A percentile compares a stretch with the other conserved stretches of the same genome.
These are phyloP conservation scores for Atherinomorus stipes DNA, from an alignment of 2,113 vertebrate genomes.

Conservation along the genomic window DNA sequence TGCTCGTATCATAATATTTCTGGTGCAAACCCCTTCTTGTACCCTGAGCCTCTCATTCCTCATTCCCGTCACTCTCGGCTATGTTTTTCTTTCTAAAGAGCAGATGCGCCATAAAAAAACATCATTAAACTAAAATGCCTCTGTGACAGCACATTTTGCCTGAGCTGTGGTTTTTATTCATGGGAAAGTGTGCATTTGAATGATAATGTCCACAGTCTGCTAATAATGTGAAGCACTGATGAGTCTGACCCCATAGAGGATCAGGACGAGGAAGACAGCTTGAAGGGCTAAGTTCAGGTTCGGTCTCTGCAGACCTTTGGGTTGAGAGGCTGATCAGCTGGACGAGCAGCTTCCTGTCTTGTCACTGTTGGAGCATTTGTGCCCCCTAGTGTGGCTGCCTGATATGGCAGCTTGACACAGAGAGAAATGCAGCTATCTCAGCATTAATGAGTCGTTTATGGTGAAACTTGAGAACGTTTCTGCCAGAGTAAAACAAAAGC, in stretches of 20 bases:
- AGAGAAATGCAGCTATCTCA: neutral
- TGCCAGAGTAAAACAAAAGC: neutral
- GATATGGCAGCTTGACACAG: conserved; percentile 20
- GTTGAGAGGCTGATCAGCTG: conserved; percentile 28
- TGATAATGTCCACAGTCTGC: conserved; percentile 28
- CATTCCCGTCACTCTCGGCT: conserved; percentile 58
- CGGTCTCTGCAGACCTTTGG: conserved; percentile 28
- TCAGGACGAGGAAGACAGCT: conserved; percentile 5
- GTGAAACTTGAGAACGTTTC: neutral
- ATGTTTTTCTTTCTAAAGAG: conserved; percentile 54
- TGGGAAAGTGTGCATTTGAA: conserved; percentile 45
- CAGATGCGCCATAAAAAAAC: conserved; percentile 64
- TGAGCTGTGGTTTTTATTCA: conserved; percentile 51
- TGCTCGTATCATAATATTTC: conserved; percentile 48
- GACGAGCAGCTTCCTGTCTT: neutral
- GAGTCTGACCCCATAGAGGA: conserved; percentile 30
- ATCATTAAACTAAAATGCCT: conserved; percentile 69
- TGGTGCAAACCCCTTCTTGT: conserved; percentile 38
- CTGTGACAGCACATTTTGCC: conserved; percentile 51
- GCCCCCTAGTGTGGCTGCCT: conserved; percentile 62
- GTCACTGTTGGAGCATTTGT: conserved; percentile 57
- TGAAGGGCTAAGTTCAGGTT: conserved; percentile 13
- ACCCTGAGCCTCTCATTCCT: conserved; percentile 32
- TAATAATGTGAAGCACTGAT: conserved; percentile 5
- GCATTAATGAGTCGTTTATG: neutral